Base-by-base conservation (phyloP, 2,113 vertebrate genomes). In the Festucalex cinctus region DNA sequence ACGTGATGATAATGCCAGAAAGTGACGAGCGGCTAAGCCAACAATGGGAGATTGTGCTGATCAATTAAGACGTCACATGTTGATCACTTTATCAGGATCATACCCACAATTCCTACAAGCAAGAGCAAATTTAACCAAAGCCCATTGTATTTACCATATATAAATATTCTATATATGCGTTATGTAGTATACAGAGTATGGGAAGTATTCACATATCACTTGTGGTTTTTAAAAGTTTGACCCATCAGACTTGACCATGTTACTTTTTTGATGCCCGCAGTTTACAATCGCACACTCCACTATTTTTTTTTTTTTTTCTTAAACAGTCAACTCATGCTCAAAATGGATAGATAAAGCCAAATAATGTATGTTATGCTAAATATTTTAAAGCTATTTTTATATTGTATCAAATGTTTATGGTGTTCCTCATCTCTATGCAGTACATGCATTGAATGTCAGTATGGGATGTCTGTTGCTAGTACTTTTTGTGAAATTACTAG, bases 21-120 rank as follows among this genome's bases (percentile, higher is more conserved):
- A 74, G 77, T 0, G 91, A 95, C 0, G 92, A 94, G 51, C 87
- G 92, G n/a, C 71, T 79, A 0, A 92, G 92, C 0, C 96, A 97
- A 72, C 71, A 90, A 63, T 99, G 97, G 97, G 89, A 93, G 24
- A 32, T 97, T 1, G 82, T 93, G 43, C 84, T 98, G 66, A 82
- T 95, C 17, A 62, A 44, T 17, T 91, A 83, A 79, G 10, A 64
- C 36, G 1, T 48, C 41, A 22, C 62, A 77, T 28, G 10, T 44
- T 0, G 0, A 37, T 24, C 46, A 20, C 10, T 22, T 59, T 49
- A 19, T 10, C 56, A 66, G 14, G 36, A 51, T 22, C 20, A 6
- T 28, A 17, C 56, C 7, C 32, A 1, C 12, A 20, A 12, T n/a
- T 17, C 8, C 12, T 14, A 16, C 26, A 1, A 9, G 22, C 56